These are phyloP conservation scores for Arvicola amphibius DNA, from an alignment of 2,797 vertebrate genomes.

Conservation along the genomic window DNA sequence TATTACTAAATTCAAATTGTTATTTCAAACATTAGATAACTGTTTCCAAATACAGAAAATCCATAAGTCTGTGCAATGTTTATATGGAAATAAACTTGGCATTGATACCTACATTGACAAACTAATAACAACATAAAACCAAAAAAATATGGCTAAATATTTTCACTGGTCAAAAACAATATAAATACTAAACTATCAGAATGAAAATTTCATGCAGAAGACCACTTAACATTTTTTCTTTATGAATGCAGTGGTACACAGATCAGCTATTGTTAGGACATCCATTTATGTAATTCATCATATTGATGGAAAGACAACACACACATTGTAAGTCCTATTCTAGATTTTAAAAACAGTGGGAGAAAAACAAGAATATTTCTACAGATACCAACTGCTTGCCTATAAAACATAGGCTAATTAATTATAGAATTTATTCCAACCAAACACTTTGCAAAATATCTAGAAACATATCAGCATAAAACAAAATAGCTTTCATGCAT, in stretches of 20 bases:
- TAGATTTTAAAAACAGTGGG: not conserved
- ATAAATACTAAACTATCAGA: not conserved
- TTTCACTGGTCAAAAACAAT: not conserved
- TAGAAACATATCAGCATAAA: not conserved
- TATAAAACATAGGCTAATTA: not conserved
- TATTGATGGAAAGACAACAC: not conserved
- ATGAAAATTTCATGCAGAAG: not conserved
- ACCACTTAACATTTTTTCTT: not conserved
- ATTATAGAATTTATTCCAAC: not conserved
- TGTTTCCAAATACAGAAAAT: not conserved
- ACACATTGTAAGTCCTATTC: not conserved
- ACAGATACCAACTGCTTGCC: not conserved
- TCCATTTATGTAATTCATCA: not conserved
- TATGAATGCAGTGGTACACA: not conserved
- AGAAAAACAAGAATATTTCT: not conserved
- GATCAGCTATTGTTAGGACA: not conserved
- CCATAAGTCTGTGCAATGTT: not conserved
- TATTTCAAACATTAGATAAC: not conserved
- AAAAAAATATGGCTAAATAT: not conserved
- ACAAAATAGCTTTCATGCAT: not conserved
- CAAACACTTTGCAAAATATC: not conserved
- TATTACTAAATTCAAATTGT: not conserved
- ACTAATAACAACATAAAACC: not conserved
- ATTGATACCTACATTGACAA: not conserved
- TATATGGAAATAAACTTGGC: not conserved